Conservation (phyloP, 2,113 vertebrate genomes). For the Eonycteris spelaea region DNA sequence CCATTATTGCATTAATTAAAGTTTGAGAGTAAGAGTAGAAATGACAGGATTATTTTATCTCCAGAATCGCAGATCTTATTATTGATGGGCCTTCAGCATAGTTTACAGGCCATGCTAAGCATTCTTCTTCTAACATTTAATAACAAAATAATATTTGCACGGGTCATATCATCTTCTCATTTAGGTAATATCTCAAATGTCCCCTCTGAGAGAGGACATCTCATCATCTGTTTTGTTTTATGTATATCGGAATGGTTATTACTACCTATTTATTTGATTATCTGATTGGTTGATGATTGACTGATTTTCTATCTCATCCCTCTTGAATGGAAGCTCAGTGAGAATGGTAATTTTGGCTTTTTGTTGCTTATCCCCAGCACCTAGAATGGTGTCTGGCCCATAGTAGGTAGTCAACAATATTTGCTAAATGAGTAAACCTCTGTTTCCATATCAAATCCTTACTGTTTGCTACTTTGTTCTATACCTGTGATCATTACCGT, state of each 20-base stretch:
- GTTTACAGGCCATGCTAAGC: background rate
- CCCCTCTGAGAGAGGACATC: background rate
- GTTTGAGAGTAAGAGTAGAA: background rate
- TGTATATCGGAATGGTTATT: background rate
- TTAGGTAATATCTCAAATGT: background rate
- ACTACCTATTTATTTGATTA: background rate
- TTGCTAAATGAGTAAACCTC: background rate
- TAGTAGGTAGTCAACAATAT: background rate
- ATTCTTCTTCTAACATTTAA: background rate
- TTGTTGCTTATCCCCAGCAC: background rate
- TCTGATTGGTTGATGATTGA: background rate
- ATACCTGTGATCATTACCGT: constrained; percentile 88
- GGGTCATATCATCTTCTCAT: background rate
- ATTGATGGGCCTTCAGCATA: background rate
- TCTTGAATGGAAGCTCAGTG: background rate
- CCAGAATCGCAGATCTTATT: background rate
- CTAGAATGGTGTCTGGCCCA: background rate
- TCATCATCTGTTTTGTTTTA: background rate
- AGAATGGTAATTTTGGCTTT: background rate
- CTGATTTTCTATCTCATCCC: background rate
- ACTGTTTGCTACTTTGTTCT: background rate
- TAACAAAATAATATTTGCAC: background rate
- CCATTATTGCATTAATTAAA: background rate
- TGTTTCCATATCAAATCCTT: background rate
- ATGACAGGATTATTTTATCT: background rate